Evolutionary conservation across 2,797 vertebrate species (phyloP).

Genomic region (Leucoraja ocellata): DNA sequence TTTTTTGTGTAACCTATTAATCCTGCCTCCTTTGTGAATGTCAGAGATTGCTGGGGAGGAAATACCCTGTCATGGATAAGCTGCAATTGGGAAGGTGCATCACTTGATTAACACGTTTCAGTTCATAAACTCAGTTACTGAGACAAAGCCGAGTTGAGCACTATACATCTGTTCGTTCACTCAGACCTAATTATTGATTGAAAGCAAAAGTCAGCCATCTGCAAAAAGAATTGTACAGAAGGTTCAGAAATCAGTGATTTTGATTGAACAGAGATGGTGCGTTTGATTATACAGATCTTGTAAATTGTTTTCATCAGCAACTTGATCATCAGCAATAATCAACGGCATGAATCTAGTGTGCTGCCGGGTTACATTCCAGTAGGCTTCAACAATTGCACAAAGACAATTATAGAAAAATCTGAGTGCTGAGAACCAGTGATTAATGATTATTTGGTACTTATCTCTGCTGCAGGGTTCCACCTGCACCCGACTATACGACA

Average conservation of each 20-base stretch:
- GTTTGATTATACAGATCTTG: neutral
- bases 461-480: slow-evolving; percentile 19
- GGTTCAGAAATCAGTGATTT: neutral
- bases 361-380: neutral
- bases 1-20: no score
- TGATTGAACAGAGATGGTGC: neutral
- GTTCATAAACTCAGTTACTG: neutral
- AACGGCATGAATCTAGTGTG: neutral
- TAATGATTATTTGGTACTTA: neutral
- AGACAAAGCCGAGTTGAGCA: neutral
- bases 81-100: neutral
- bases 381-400: neutral
- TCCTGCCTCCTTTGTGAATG: no score
- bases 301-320: neutral
- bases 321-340: neutral
- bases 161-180: neutral
- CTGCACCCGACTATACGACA: neutral
- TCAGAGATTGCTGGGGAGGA: no score
- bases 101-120: no score
- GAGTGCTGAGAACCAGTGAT: neutral
- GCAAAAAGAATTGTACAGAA: neutral
- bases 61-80: neutral
- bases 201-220: neutral
- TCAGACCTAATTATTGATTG: neutral
- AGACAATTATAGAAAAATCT: neutral